Evolutionary conservation across 2,113 vertebrate species (phyloP), one percentile per base, ranked within the genome.

Genomic region (Tetraodon nigroviridis): DNA sequence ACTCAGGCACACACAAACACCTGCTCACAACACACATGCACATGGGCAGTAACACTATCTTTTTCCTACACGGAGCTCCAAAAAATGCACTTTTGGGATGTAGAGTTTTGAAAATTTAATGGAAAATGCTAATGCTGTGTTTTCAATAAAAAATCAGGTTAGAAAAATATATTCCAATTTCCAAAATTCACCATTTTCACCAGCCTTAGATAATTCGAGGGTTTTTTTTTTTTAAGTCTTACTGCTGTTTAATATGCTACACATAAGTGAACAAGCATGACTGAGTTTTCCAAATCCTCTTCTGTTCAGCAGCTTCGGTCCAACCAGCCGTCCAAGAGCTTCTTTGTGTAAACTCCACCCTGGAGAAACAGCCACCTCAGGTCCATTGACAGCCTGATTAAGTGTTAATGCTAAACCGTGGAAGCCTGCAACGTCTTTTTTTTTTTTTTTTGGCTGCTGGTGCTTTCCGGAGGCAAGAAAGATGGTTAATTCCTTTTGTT

Each of bases 251-350:
- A 4, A 24, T 32, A 6, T 32, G 3, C 47, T 73, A 24, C 21
- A 16, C 51, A 8, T 18, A 51, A 61, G 18, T 16, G 29, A 57
- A 50, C 66, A 62, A 72, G 55, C 51, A 66, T 49, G 46, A 15
- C 6, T 4, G 32, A 47, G 61, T 51, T 20, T 52, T 49, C 2
- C 29, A 37, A 59, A 42, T 56, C 37, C 13, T 55, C 51, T 58
- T 17, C 27, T 52, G 27, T 21, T 49, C 52, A 21, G 14, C 50
- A 48, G 63, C 41, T 51, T 53, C 37, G 51, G 24, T 55, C 37
- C 18, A 51, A 58, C 59, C 69, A 64, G 48, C 56, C 67, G 53
- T 60, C 51, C 20, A 27, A 13, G 0, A 2, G 58, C 18, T 32
- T 58, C 55, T 61, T 11, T 0, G 22, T 16, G 41, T 3, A 49